Evolutionary conservation across 2,797 vertebrate species (phyloP).

Genomic region (Centroberyx gerrardi): DNA sequence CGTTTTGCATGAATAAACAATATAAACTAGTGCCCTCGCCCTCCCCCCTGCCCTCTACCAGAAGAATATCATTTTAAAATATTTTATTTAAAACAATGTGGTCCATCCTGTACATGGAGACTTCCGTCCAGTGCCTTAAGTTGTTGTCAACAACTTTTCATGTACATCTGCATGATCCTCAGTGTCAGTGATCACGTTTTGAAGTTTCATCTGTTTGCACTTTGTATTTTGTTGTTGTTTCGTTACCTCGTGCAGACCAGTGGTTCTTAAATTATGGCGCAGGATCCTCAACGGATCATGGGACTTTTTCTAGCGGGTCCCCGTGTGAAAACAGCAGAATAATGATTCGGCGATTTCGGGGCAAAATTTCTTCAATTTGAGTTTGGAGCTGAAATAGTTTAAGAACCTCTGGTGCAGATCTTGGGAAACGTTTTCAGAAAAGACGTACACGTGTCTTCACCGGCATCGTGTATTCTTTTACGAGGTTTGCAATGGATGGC

Average conservation of each 20-base stretch:
- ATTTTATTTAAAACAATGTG: constrained; percentile 84
- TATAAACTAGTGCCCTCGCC: not conserved
- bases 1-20: not conserved
- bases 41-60: constrained; percentile 58
- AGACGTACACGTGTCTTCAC: constrained; percentile 72
- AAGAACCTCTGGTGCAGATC: constrained; percentile 56
- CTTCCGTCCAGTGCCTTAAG: constrained; percentile 87
- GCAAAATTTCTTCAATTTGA: not conserved
- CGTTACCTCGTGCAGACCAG: constrained; percentile 22
- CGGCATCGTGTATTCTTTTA: constrained; percentile 78
- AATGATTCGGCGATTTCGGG: not conserved
- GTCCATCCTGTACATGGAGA: constrained; percentile 95
- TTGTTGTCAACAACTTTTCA: constrained; percentile 94
- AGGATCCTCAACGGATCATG: not conserved
- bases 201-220: constrained; percentile 39
- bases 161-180: constrained; percentile 92
- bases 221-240: constrained; percentile 48
- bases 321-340: not conserved
- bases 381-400: constrained; percentile 23
- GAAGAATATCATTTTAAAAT: constrained; percentile 98
- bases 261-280: constrained; percentile 47
- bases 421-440: constrained; percentile 37
- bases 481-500: constrained; percentile 85
- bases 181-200: constrained; percentile 38
- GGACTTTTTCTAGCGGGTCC: not conserved